Base-by-base conservation (phyloP, 2,888 invertebrate genomes). In the Scotopteryx bipunctaria region DNA sequence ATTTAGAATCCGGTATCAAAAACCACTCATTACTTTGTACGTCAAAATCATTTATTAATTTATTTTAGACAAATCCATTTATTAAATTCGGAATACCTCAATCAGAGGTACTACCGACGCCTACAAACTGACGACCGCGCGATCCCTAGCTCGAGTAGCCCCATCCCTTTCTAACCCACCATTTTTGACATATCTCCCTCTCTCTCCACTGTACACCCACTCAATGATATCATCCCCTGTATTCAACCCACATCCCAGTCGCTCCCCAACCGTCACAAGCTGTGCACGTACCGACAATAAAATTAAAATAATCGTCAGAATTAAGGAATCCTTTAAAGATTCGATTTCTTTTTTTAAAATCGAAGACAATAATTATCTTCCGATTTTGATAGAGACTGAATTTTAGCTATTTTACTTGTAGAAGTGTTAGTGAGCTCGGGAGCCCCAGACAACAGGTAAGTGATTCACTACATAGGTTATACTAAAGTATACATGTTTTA, bases 31-130 rank as follows among this genome's bases (percentile, higher is more conserved):
- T n/a, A n/a, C n/a, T n/a, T n/a, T n/a, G n/a, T n/a, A n/a, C n/a
- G n/a, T n/a, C n/a, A n/a, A n/a, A n/a, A n/a, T n/a, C 27, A 27
- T 11, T 27, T 11, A 27, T 27, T 11, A 9, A 11, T 27, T 27
- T 27, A 27, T 23, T 11, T 2, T 11, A 27, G 60, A 65, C 62
- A n/a, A n/a, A n/a, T 59, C 51, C 55, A 71, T 72, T 76, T 80
- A 80, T 81, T 78, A 78, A 83, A 82, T 78, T 81, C 75, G 73
- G 79, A 77, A 73, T 77, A 75, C 76, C 81, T 76, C 78, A 79
- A 81, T 84, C 77, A 78, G 71, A 76, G 75, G 74, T 79, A 80
- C 73, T 78, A 80, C 78, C 64, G 69, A 80, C 83, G 86, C 86
- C 84, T 83, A 83, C 84, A 79, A 76, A 80, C 82, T 81, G 76